phyloP scores from a whole-genome alignment of 1,140 invertebrate species.

The Brachionus asplanchnoidis region DNA sequence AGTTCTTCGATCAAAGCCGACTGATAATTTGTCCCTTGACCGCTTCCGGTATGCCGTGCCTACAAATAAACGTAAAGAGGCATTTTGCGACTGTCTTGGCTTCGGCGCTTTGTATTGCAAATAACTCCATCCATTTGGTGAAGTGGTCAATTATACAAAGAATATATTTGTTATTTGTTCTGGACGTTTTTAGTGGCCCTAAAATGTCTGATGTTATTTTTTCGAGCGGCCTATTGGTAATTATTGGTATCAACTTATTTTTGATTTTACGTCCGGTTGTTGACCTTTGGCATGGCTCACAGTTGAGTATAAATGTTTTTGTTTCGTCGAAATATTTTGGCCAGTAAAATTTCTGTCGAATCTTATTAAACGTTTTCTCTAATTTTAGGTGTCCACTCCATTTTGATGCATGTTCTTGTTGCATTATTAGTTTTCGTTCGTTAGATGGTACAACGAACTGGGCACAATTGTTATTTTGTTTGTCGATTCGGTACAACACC shows the following conservation, averaged over 20 bases:
- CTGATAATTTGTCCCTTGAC: neutral
- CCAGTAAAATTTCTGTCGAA: neutral
- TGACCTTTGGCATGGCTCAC: neutral
- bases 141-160: neutral
- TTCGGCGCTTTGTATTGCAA: neutral
- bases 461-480: neutral
- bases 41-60: neutral
- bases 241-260: neutral
- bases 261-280: neutral
- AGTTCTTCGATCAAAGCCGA: slow-evolving; percentile 24
- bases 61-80: neutral
- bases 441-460: neutral
- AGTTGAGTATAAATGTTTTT: neutral
- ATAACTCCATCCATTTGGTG: neutral
- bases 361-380: no score
- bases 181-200: no score
- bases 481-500: neutral
- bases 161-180: no score
- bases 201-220: no score
- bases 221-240: no score
- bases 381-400: neutral
- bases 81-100: slow-evolving; percentile 2
- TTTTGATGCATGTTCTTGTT: neutral
- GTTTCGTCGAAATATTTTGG: neutral
- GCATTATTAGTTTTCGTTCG: neutral